These are phyloP conservation scores for Coelogynopora nodosa DNA, from an alignment of 2,888 invertebrate genomes.

Conservation along the genomic window DNA sequence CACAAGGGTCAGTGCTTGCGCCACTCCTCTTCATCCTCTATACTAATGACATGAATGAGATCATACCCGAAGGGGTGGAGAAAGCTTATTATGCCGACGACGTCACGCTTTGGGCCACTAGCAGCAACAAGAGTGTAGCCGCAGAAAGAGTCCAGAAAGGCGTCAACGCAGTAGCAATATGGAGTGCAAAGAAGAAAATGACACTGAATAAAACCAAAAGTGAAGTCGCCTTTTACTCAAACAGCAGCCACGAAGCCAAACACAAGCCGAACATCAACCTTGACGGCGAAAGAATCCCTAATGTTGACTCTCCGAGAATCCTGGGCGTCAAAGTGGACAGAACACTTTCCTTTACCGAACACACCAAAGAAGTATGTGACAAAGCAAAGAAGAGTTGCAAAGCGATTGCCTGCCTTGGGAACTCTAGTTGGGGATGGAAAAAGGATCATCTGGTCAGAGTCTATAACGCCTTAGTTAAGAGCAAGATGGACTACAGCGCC, in stretches of 20 bases:
- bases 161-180: neutral
- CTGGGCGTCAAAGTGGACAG: too few relatives aligned
- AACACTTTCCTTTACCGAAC: too few relatives aligned
- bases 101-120: neutral
- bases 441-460: neutral
- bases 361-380: neutral
- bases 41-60: neutral
- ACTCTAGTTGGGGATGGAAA: neutral
- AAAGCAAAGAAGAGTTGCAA: neutral
- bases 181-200: neutral
- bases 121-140: neutral
- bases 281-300: neutral
- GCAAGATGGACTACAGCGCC: neutral
- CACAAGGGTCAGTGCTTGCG: neutral
- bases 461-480: neutral
- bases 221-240: neutral
- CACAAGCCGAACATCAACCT: neutral
- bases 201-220: neutral
- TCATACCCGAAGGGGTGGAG: neutral
- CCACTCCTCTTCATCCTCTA: neutral
- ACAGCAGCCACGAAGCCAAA: neutral
- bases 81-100: neutral
- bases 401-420: neutral
- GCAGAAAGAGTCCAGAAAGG: neutral
- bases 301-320: neutral